Percentiles rank a stretch among this genome's conserved stretches.
Evolutionary conservation across 1,140 invertebrate species (phyloP).

Genomic region (Euura saliciscinereae): DNA sequence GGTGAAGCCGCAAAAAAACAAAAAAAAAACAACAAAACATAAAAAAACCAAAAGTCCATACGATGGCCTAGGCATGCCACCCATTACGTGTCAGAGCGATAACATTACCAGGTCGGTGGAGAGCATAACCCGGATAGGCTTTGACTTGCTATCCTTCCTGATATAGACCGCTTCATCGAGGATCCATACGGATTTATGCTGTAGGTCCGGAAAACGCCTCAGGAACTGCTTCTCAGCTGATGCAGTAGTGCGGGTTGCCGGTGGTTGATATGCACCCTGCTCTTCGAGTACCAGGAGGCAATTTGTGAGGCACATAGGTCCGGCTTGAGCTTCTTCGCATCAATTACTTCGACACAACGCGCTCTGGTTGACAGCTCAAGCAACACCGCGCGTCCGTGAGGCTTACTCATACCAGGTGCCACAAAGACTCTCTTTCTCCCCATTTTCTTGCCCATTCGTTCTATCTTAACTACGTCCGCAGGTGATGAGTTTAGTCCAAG

Average conservation of each 20-base stretch:
- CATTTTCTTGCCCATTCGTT: not conserved
- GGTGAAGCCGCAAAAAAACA: too few species aligned
- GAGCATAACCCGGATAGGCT: too few species aligned
- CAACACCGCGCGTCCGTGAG: not conserved
- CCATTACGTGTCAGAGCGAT: too few species aligned
- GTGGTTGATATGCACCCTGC: not conserved
- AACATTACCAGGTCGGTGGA: too few species aligned
- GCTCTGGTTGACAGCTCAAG: not conserved
- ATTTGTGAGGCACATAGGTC: not conserved
- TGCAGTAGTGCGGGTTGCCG: not conserved
- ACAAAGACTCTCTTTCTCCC: not conserved
- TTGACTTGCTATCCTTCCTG: not conserved
- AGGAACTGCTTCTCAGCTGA: not conserved
- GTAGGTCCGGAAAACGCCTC: not conserved
- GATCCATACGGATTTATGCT: not conserved
- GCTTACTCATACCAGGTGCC: not conserved
- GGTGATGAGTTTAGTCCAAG: not conserved
- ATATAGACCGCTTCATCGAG: not conserved
- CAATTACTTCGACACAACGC: not conserved
- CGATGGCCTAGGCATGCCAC: too few species aligned
- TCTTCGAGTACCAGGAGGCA: not conserved
- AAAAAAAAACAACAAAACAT: too few species aligned
- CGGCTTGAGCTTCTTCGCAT: constrained; percentile 3
- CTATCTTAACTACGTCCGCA: not conserved
- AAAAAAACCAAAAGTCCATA: too few species aligned